Evolutionary conservation across 2,113 vertebrate genomes (phyloP), one percentile per base, ranked within the genome.

Genomic region (Corapipo altera): DNA sequence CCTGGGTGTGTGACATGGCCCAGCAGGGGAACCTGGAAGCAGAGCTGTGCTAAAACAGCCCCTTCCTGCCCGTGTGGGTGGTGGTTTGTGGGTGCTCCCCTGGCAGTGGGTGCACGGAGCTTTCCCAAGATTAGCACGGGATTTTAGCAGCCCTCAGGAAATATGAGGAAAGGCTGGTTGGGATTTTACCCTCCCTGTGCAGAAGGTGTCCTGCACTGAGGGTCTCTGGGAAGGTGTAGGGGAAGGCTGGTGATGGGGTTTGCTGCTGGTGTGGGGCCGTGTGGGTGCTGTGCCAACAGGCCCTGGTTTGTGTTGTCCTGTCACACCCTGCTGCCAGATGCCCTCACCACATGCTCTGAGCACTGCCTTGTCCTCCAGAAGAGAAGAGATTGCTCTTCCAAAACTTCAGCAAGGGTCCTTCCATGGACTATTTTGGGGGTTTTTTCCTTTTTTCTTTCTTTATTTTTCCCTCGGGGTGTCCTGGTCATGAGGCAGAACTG

Each of bases 91-190:
- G 62, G 73, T 70, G 76, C 62, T 22, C 13, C 64, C 7, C 27
- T 69, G 74, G 58, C 86, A 76, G 46, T 8, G 86, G 61, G 15
- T 32, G 54, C 44, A 86, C 67, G 61, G 75, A 46, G 93, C 72
- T 91, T 66, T 61, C 72, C 32, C 75, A 37, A 80, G 86, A 79
- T 83, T 76, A 94, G 76, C 84, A 76, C 32, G 15, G 69, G 59
- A 28, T 49, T 95, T 86, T 57, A 83, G 72, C 86, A 92, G 76
- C 59, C 59, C 32, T 91, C 12, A 12, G 84, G 76, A 89, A 76
- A 80, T 20, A 70, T 0, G 24, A 74, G 55, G 41, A 48, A 65
- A 74, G n/a, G 55, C 87, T 72, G 48, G 15, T 17, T 76, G 67
- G 83, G 83, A 57, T 73, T 89, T 88, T 86, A 59, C n/a, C 37